Base-by-base conservation (phyloP, 2,888 invertebrate species). In the Hirtodrosophila cameraria region DNA sequence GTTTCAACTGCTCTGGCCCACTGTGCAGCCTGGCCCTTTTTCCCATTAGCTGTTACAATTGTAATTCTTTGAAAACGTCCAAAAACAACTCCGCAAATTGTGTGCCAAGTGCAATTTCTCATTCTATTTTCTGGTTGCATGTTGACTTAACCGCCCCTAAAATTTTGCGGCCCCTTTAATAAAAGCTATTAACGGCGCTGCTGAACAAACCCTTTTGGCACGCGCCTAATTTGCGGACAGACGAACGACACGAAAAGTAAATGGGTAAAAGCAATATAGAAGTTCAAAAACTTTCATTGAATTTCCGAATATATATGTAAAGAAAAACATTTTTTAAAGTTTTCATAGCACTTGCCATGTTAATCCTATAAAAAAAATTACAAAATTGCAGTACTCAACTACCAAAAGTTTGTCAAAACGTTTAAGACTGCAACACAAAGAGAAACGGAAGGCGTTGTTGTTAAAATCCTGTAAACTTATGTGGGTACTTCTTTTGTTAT, bases 221-320 rank as follows among this genome's bases (percentile, higher is more conserved):
- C 55, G 69, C 67, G 69, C 55, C 49, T 66, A 66, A 66, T 55
- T 65, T 71, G 69, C 55, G 43, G 48, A 38, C 55, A 66, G 53
- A 12, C 53, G 18, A 13, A 46, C 65, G 65, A 65, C 66, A 48
- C 20, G 43, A 13, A 28, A 28, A 53, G 13, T 11, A 9, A n/a
- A 16, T 4, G 6, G n/a, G 2, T 1, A n/a, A 13, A 23, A 18
- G n/a, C n/a, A n/a, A n/a, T n/a, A n/a, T n/a, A n/a, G 43, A 33
- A 12, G 23, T 8, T 8, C 23, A 2, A 23, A 2, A 23, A 23
- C 23, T 23, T 7, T 3, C 6, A 23, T 6, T 23, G 8, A 23
- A 3, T 5, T 23, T 6, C 8, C n/a, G n/a, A 39, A 25, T 39
- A 6, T 2, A 25, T 11, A 20, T 8, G 18, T 9, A 36, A 36